Percentiles rank a stretch among this genome's conserved stretches.
Conservation (phyloP, 2,888 invertebrate genomes). For the Acanthosoma haemorrhoidale region DNA sequence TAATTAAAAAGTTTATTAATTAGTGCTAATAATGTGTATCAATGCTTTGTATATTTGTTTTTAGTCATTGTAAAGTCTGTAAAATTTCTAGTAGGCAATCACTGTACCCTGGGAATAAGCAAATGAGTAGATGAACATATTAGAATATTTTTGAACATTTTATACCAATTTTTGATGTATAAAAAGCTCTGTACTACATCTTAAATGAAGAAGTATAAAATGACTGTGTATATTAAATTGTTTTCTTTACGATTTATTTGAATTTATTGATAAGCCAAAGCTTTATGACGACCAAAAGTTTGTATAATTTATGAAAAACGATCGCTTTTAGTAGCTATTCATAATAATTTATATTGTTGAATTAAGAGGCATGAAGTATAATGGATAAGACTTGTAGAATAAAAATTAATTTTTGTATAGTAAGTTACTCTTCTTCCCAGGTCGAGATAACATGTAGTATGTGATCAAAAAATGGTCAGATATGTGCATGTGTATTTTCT, state of each 20-base stretch:
- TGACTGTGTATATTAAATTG: not conserved
- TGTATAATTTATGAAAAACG: not conserved
- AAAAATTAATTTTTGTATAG: not conserved
- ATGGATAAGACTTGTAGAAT: not conserved
- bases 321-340: not conserved
- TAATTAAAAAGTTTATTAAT: not conserved
- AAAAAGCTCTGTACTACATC: too few relatives aligned
- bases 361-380: not conserved
- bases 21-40: slow-evolving; percentile 17
- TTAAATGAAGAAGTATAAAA: not conserved
- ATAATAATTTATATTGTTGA: not conserved
- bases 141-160: not conserved
- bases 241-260: not conserved
- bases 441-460: not conserved
- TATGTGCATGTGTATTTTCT: not conserved
- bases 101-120: not conserved
- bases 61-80: slow-evolving; percentile 25
- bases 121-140: not conserved
- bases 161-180: not conserved
- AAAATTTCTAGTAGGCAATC: not conserved
- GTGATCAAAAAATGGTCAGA: not conserved
- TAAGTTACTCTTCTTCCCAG: not conserved
- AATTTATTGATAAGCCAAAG: not conserved
- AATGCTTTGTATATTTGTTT: slow-evolving; percentile 16
- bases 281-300: not conserved